Conservation (phyloP, 2,797 vertebrate species). For the Podarcis siculus region DNA sequence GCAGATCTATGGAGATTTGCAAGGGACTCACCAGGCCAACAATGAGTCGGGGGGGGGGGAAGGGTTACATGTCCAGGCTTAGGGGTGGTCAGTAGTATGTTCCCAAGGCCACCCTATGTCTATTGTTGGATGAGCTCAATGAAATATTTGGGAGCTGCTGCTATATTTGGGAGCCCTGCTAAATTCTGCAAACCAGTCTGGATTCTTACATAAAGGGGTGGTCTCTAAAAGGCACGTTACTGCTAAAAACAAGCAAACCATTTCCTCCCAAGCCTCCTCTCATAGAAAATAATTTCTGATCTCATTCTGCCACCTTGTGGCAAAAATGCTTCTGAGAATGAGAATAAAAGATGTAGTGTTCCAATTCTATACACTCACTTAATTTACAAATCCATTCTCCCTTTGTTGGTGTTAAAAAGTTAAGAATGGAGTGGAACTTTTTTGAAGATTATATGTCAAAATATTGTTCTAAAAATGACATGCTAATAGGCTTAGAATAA, state of each 20-base stretch:
- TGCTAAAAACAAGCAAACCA: constrained; percentile 53
- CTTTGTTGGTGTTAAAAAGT: too few species aligned
- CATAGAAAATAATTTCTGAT: background rate
- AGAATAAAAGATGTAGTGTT: too few species aligned
- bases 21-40: too few species aligned
- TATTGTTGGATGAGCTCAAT: background rate
- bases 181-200: constrained; percentile 11
- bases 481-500: too few species aligned
- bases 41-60: too few species aligned
- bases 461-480: too few species aligned
- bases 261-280: constrained; percentile 67
- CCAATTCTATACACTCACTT: too few species aligned
- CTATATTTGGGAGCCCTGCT: background rate
- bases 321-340: accelerated
- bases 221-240: constrained; percentile 72
- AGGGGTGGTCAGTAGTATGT: background rate
- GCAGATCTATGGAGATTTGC: background rate
- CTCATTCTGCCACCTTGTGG: constrained; percentile 63
- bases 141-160: background rate
- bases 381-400: too few species aligned
- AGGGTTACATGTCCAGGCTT: background rate
- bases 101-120: background rate
- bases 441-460: too few species aligned
- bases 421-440: too few species aligned
- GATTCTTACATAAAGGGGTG: constrained; percentile 57